A percentile compares a stretch with the other conserved stretches of the same genome.
phyloP scores from a whole-genome alignment of 2,888 invertebrate genomes.

The Leptinotarsa rubiginosa region DNA sequence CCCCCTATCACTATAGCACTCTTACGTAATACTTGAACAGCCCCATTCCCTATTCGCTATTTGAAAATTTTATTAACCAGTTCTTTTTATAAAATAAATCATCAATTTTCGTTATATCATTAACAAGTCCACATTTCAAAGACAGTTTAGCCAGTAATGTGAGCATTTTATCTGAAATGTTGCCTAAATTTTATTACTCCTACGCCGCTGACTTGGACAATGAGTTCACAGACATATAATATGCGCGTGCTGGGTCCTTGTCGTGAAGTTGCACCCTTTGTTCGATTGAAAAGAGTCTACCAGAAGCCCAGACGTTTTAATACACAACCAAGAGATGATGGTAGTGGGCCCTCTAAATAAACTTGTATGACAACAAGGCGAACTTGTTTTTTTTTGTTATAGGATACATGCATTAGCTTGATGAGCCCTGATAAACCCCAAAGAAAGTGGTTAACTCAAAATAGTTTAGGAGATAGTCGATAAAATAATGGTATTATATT shows the following conservation, averaged over 20 bases:
- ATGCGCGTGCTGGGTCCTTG: conserved; percentile 26
- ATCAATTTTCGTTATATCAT: no score
- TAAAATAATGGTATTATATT: conserved; percentile 22
- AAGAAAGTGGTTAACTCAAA: conserved; percentile 7
- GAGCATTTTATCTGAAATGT: no score
- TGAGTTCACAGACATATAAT: conserved; percentile 18
- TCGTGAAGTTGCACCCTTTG: conserved; percentile 30
- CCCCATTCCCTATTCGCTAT: no score
- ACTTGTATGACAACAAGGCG: conserved; percentile 13
- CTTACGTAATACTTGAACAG: no score
- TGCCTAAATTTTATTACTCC: neutral
- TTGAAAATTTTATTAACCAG: no score
- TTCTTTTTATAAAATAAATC: no score
- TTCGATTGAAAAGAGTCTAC: conserved; percentile 26
- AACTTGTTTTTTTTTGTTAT: conserved; percentile 16
- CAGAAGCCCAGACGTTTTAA: conserved; percentile 24
- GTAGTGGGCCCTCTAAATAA: conserved; percentile 7
- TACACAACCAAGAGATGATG: neutral
- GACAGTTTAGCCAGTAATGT: no score
- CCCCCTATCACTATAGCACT: no score
- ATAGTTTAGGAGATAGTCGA: conserved; percentile 6
- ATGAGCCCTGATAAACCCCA: conserved; percentile 2
- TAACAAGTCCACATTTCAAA: no score
- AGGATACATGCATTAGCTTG: conserved; percentile 13
- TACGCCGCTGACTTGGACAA: neutral